Base-by-base conservation (phyloP, 1,140 invertebrate genomes). In the Lethrus apterus region DNA sequence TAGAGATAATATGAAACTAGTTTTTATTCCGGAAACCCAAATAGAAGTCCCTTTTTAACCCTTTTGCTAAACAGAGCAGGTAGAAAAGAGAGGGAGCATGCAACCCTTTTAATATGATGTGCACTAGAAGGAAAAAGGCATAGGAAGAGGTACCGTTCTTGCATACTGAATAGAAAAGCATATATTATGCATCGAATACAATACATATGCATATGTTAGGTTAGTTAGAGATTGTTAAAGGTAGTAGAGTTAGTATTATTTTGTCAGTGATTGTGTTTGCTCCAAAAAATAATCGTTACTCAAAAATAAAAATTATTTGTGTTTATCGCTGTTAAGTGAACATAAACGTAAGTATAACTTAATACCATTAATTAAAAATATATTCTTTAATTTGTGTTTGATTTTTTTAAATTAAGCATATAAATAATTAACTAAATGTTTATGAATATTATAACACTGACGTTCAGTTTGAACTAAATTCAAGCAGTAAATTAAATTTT, bases 191-290 rank as follows among this genome's bases (percentile, higher is more conserved):
- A 40, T 32, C 35, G 36, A 46, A 32, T 29, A 46, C 44, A 46
- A 42, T 44, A 32, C 48, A 34, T 46, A 50, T 53, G 51, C 51
- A 53, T 53, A 50, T 50, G 47, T 53, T 53, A 43, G n/a, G 36
- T 42, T 35, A 19, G 35, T 47, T 47, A 38, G 19, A 33, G 23
- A 46, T 26, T 19, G 49, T 41, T 32, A 36, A 40, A 44, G 36
- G 46, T 40, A 41, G 18, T 38, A 11, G 35, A 38, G 35, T 38
- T 38, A 38, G 35, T 38, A 38, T 38, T 21, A 38, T 4, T 20
- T 38, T 13, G 18, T n/a, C 35, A 11, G 14, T 19, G n/a, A n/a
- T n/a, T n/a, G n/a, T n/a, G n/a, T n/a, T n/a, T n/a, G n/a, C n/a
- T n/a, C n/a, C n/a, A n/a, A n/a, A n/a, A n/a, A n/a, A n/a, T n/a